Evolutionary conservation across 2,888 invertebrate genomes (phyloP), one percentile per base, ranked within the genome.

Genomic region (Drosophila sordidapex): DNA sequence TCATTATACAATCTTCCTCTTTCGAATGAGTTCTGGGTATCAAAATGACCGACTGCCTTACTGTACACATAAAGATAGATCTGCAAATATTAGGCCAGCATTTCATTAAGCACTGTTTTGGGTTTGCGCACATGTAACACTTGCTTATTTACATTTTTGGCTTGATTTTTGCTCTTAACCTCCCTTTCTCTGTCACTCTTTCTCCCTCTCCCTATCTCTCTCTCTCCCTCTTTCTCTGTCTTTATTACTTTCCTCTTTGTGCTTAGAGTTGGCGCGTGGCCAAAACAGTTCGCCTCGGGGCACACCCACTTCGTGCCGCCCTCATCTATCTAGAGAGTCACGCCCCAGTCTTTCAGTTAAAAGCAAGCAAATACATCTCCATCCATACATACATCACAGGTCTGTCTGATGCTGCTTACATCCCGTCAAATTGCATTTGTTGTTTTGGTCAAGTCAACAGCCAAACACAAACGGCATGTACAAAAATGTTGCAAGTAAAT

Each of bases 101-200:
- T 74, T 73, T 62, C 53, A 72, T 61, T 62, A 63, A 36, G 58
- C 27, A 40, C 33, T 62, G 64, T 67, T 58, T 49, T 21, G 27
- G 48, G 13, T 53, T 69, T 63, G 53, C 49, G 27, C 38, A 66
- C 63, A 63, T 76, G 27, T 70, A 66, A 81, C 60, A 74, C 81
- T 78, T 67, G 53, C 78, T 65, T 70, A 77, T 79, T 76, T 79
- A 77, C 79, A 70, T 81, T 77, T 59, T 63, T 36, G 15, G 25
- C 46, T 46, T 25, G 8, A 15, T 46, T 25, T 25, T 46, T 21
- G 46, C 25, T 8, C 15, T 40, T 2, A 40, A 2, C n/a, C 64
- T 54, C 56, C 49, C 58, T 62, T n/a, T 31, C 15, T 13, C 27
- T 11, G 1, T 59, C 65, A 36, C 36, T 38, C 36, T n/a, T 7